Evolutionary conservation across 1,140 invertebrate species (phyloP), one percentile per base, ranked within the genome.

Genomic region (Drosophila cardini): DNA sequence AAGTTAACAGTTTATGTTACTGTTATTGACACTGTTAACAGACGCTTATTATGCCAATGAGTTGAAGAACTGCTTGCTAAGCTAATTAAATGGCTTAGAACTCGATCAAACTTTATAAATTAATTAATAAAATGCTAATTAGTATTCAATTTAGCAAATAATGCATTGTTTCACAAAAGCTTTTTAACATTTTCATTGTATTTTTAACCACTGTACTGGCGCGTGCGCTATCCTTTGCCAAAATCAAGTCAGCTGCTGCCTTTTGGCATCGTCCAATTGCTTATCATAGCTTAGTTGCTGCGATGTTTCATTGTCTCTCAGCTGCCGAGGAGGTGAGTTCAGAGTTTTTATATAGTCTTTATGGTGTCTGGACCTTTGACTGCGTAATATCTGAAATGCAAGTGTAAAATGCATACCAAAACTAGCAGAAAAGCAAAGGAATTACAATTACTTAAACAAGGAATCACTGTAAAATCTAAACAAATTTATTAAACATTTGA

Each of bases 211-310:
- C 70, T 10, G 70, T 72, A 13, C 18, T 16, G 26, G 55, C 70
- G 63, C 55, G 1, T 72, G 70, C 70, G 72, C 72, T 1, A 40
- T 70, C 42, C 67, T 63, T 55, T 15, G 30, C 13, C 42, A 13
- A 68, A 46, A 40, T 34, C 15, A 56, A 42, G 50, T 73, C 72
- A 70, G 72, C 72, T 74, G 72, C 50, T 70, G 55, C 36, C 43
- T 18, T 26, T 42, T 52, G 30, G 2, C 46, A 13, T 13, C 48
- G 50, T 56, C 13, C 34, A 72, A 34, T 46, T 70, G 68, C 52
- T 70, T 74, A 70, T 74, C 72, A 50, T 15, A 34, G 57, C 21
- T 65, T 56, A 56, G 42, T 58, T 26, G 13, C 21, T 65, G 48
- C 46, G 42, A 52, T 26, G 13, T 43, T 50, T 65, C 62, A 11